phyloP scores from a whole-genome alignment of 37 sponge, comb jelly and placozoan genomes.

The Oopsacas minuta region DNA sequence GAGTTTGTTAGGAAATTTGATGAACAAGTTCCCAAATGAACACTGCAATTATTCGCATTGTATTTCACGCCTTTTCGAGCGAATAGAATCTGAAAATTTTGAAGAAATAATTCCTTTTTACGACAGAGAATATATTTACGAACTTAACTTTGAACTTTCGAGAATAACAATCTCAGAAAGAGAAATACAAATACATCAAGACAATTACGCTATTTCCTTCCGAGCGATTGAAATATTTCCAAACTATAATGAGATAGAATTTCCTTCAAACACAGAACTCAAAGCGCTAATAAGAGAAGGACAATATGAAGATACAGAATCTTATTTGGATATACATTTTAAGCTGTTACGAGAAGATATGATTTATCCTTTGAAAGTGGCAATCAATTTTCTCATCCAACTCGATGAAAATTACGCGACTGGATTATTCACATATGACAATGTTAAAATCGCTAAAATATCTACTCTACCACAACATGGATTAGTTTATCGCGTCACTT shows the following conservation, averaged over 20 bases:
- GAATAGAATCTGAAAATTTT: neutral
- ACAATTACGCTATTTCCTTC: neutral
- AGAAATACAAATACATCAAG: neutral
- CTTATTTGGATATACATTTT: conserved; percentile 77
- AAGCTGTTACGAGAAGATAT: conserved; percentile 75
- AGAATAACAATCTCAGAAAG: neutral
- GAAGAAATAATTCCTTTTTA: neutral
- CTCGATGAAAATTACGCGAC: neutral
- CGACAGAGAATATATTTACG: neutral
- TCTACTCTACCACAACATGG: conserved; percentile 20
- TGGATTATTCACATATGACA: conserved; percentile 25
- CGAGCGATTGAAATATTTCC: neutral
- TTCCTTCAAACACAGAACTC: neutral
- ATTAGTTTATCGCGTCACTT: conserved; percentile 33
- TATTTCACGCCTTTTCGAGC: neutral
- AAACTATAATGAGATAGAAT: neutral
- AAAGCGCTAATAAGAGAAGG: conserved; percentile 19
- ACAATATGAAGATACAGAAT: conserved; percentile 44
- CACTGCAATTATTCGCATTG: neutral
- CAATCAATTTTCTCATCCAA: conserved; percentile 22
- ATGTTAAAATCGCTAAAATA: conserved; percentile 30
- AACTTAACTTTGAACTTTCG: neutral
- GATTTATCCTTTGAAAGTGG: conserved; percentile 54
- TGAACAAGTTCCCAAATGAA: neutral
- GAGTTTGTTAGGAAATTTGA: neutral